A percentile compares a stretch with the other conserved stretches of the same genome.
Conservation (phyloP, 2,797 vertebrate species). For the Nothura maculosa region DNA sequence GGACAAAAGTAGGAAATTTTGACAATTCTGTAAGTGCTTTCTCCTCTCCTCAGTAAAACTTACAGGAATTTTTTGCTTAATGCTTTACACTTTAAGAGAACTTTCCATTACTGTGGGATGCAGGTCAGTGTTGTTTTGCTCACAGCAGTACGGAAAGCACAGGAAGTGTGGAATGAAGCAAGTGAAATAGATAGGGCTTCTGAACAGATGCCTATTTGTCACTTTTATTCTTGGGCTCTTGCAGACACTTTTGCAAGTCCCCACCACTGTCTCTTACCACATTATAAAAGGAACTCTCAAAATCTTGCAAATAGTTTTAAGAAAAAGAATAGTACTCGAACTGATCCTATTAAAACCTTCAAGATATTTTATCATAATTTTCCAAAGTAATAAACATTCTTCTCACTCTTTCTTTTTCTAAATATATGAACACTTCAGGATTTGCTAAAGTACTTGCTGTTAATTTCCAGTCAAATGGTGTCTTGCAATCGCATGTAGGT, state of each 20-base stretch:
- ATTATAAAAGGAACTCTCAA: not conserved
- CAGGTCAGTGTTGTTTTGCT: not conserved
- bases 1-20: not conserved
- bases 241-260: not conserved
- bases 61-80: not conserved
- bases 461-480: not conserved
- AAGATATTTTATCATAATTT: not conserved
- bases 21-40: not conserved
- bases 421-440: not conserved
- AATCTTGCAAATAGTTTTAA: not conserved
- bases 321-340: not conserved
- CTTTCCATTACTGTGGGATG: not conserved
- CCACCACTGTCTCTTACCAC: not conserved
- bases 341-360: not conserved
- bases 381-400: fast-evolving
- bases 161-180: not conserved
- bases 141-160: not conserved
- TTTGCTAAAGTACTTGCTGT: not conserved
- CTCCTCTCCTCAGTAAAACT: not conserved
- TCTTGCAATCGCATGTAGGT: not conserved
- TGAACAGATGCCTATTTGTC: not conserved
- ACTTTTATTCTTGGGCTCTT: not conserved
- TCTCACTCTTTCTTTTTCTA: not conserved
- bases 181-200: not conserved
- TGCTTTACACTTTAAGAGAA: not conserved